Percentiles rank a stretch among this genome's conserved stretches.
Conservation (phyloP, 2,888 invertebrate species). For the Dexiosoma caninum region DNA sequence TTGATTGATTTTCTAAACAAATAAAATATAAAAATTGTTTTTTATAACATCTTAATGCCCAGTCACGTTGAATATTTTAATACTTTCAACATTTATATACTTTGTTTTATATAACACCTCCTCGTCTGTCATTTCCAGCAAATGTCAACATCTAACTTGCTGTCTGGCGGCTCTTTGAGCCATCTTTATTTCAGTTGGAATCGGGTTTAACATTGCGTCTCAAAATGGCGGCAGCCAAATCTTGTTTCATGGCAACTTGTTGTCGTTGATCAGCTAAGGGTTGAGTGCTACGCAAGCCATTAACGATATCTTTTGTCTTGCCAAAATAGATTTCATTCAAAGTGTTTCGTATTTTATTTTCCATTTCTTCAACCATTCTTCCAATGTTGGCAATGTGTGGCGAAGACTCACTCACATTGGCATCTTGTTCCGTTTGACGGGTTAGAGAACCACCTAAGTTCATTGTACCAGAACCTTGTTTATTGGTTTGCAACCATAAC, state of each 20-base stretch:
- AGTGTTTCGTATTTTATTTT: slow-evolving; percentile 98
- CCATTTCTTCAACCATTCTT: slow-evolving; percentile 99
- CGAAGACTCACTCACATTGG: slow-evolving; percentile 92
- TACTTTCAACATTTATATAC: slow-evolving; percentile 55
- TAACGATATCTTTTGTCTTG: slow-evolving; percentile 98
- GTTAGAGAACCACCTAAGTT: slow-evolving; percentile 99
- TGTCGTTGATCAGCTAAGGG: slow-evolving; percentile 90
- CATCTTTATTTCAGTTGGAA: slow-evolving; percentile 72
- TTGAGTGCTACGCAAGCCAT: slow-evolving; percentile 90
- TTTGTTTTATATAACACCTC: slow-evolving; percentile 41
- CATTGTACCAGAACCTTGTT: slow-evolving; percentile 98
- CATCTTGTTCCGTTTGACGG: slow-evolving; percentile 96
- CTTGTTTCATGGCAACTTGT: slow-evolving; percentile 90
- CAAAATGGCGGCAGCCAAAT: slow-evolving; percentile 89
- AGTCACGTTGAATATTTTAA: slow-evolving; percentile 55
- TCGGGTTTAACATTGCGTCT: slow-evolving; percentile 86
- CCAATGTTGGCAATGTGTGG: slow-evolving; percentile 99
- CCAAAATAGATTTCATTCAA: slow-evolving; percentile 99
- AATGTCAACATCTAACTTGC: slow-evolving; percentile 23
- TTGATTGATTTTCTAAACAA: slow-evolving; percentile 62
- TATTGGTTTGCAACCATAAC: slow-evolving; percentile 99
- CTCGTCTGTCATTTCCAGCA: neutral
- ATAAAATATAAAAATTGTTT: slow-evolving; percentile 39
- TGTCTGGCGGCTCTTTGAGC: slow-evolving; percentile 38
- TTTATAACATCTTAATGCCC: slow-evolving; percentile 57